Evolutionary conservation across 2,888 invertebrate genomes (phyloP), one percentile per base, ranked within the genome.

Genomic region (Cantharis flavilabris): DNA sequence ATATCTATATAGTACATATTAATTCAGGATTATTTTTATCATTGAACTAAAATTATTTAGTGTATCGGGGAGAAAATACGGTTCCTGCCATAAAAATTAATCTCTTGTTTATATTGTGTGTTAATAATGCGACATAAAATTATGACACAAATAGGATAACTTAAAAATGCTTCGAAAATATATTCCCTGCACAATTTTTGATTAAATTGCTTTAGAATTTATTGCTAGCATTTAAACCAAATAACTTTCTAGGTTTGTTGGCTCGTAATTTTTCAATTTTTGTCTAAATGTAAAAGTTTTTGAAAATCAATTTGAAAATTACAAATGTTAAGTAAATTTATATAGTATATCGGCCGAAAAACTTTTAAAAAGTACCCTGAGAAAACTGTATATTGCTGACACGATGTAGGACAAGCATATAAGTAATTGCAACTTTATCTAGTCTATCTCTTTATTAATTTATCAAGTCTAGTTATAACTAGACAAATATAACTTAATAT

Each of bases 161-260:
- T 73, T 76, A 73, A 76, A 76, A 76, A 76, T 76, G 70, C 73
- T 70, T 26, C 73, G 72, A 65, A 70, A 64, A 73, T 67, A 67
- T 67, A 23, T 67, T 67, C 76, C 76, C 70, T 70, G 76, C 76
- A 75, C 75, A 76, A 76, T 76, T 76, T 76, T 76, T 76, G 76
- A 76, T 76, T 76, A 76, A 76, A 76, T 76, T 76, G 76, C 76
- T 76, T 76, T 70, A 70, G 76, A 76, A 76, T 76, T 76, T 76
- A 76, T 76, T 76, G 73, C 76, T 30, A 71, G 73, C 76, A 73
- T 76, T 76, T 73, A 69, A 72, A 73, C 70, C 73, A 70, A 76
- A 73, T 62, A 72, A 75, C 75, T 75, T 75, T 71, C 76, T 76
- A 71, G 76, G 72, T 62, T 18, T 72, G 76, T 69, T 63, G 67